Evolutionary conservation across 64 coral and sea anemone genomes (phyloP).

Genomic region (Montipora capricornis): DNA sequence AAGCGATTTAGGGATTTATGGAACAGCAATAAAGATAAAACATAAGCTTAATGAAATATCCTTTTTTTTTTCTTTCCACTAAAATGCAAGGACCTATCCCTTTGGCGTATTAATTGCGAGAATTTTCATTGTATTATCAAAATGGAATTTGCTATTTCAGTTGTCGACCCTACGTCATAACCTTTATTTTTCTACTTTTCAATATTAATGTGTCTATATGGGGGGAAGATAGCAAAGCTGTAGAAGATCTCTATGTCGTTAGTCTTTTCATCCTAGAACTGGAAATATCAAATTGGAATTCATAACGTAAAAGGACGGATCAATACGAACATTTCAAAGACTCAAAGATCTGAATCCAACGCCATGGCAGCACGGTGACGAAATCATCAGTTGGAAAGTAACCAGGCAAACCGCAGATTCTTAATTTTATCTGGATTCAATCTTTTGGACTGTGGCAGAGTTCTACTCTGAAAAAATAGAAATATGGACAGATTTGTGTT

Average conservation of each 20-base stretch:
- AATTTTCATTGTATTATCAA: constrained; percentile 33
- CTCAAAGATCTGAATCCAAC: neutral
- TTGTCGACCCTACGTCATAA: constrained; percentile 34
- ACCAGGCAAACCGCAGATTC: neutral
- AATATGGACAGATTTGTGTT: constrained; percentile 45
- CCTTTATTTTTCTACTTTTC: constrained; percentile 10
- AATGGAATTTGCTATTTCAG: constrained; percentile 45
- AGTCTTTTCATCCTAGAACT: neutral
- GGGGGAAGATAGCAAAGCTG: neutral
- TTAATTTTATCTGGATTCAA: neutral
- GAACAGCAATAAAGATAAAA: neutral
- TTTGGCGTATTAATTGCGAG: neutral
- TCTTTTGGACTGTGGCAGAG: neutral
- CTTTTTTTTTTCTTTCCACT: too few species aligned
- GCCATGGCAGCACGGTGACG: neutral
- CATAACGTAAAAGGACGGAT: neutral
- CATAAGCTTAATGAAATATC: neutral
- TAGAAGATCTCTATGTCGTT: neutral
- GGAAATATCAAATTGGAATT: neutral
- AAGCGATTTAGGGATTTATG: neutral
- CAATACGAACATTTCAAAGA: neutral
- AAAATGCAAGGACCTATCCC: neutral
- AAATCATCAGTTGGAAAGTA: neutral
- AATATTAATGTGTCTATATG: constrained; percentile 45
- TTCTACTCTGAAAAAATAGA: neutral